Evolutionary conservation across 2,113 vertebrate species (phyloP).

Genomic region (Fulmarus glacialis): DNA sequence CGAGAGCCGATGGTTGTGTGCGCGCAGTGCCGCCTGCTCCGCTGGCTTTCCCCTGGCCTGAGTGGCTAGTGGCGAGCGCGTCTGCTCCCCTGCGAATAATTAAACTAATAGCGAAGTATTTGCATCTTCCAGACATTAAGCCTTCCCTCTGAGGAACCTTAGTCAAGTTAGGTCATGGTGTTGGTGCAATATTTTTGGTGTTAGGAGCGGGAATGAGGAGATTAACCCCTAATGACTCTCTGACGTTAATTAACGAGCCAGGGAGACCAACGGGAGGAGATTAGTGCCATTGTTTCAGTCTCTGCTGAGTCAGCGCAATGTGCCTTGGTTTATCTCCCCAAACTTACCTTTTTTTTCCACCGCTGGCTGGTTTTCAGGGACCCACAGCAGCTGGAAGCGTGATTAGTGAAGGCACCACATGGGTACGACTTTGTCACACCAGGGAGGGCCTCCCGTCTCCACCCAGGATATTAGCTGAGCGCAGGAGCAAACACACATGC

Average conservation of each 20-base stretch:
- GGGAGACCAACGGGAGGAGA: background rate
- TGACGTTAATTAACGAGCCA: background rate
- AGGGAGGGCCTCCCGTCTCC: background rate
- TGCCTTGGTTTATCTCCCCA: background rate
- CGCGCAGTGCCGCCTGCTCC: accelerated
- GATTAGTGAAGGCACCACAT: accelerated
- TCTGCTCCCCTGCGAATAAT: accelerated
- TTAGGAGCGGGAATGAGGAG: background rate
- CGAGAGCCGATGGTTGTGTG: accelerated
- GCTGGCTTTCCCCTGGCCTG: accelerated
- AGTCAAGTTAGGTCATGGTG: background rate
- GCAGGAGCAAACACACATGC: accelerated
- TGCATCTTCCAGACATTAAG: background rate
- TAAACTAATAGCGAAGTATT: background rate
- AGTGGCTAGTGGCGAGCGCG: background rate
- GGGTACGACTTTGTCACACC: background rate
- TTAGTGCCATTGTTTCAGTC: background rate
- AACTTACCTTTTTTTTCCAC: background rate
- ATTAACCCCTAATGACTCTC: background rate
- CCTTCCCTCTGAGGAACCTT: background rate
- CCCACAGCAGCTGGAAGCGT: background rate
- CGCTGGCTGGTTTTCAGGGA: background rate
- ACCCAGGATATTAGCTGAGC: background rate
- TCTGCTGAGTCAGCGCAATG: background rate
- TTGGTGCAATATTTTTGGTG: background rate